Base-by-base conservation (phyloP, 2,797 vertebrate genomes). In the Balearica regulorum region DNA sequence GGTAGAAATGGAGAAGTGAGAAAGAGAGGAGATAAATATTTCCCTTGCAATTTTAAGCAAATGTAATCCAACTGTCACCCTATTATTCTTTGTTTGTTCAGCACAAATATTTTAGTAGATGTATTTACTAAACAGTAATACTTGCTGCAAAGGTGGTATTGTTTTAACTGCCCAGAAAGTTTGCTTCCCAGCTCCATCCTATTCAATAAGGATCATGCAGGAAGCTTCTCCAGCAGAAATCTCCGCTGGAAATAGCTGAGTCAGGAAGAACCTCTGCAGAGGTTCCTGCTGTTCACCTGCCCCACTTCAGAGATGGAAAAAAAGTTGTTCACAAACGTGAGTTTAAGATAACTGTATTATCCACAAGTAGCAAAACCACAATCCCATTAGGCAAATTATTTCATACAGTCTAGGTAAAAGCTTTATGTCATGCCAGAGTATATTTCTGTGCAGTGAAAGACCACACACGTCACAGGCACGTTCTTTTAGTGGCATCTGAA, bases 381-480 rank as follows among this genome's bases (percentile, higher is more conserved):
- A 61, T 92, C 0, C 0, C 55, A 87, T 96, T 83, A 92, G 39
- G n/a, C n/a, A 83, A 96, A 95, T 60, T 43, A 70, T 83, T 93
- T 73, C 44, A 71, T 39, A 61, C 16, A 61, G 61, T 68, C 71
- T 80, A 71, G 31, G 68, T 41, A 70, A 77, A 90, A 89, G 51
- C 39, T 84, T 73, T 69, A 41, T 77, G 64, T 66, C 78, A 49
- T 51, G 43, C 43, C 82, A 75, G 35, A 87, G 16, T 35, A 65
- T 17, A 86, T 48, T 78, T 86, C 48, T 80, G 73, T 61, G 44
- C 39, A 73, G n/a, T 49, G 58, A 87, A 77, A 80, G 55, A 93
- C 37, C 44, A 80, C 64, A 66, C 57, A 43, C 60, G 68, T 68
- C 60, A 86, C 41, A 81, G 55, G 26, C 33, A 69, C 19, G 65